Evolutionary conservation across 2,888 invertebrate genomes (phyloP).

Genomic region (Dryobotodes eremita): DNA sequence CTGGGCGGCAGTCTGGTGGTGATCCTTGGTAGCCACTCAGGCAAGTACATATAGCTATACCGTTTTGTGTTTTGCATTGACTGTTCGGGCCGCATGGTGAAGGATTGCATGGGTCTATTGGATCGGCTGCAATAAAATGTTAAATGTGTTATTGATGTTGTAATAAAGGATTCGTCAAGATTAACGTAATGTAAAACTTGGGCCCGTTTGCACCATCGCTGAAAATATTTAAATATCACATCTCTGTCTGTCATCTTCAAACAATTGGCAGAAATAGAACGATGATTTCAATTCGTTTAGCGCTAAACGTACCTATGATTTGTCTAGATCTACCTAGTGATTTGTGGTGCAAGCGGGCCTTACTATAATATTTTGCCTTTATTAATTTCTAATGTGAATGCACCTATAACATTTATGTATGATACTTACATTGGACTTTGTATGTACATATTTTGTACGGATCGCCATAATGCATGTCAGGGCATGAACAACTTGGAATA

Average conservation of each 20-base stretch:
- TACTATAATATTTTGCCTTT: background rate
- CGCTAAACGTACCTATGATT: background rate
- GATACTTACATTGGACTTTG: slow-evolving; percentile 90
- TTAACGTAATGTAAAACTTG: background rate
- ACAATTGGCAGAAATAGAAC: background rate
- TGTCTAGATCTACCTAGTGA: no score
- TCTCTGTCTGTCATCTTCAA: slow-evolving; percentile 1
- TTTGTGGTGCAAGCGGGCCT: background rate
- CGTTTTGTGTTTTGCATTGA: slow-evolving; percentile 90
- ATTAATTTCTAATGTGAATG: background rate
- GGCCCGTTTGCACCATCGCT: background rate
- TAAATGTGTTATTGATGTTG: slow-evolving; percentile 4
- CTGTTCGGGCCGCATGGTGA: slow-evolving; percentile 95
- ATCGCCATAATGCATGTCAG: slow-evolving; percentile 92
- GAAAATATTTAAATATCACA: background rate
- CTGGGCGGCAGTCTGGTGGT: slow-evolving; percentile 93
- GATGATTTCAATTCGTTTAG: background rate
- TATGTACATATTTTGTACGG: slow-evolving; percentile 92
- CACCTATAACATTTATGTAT: background rate
- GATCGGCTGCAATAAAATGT: slow-evolving; percentile 78
- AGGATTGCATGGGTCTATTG: slow-evolving; percentile 91
- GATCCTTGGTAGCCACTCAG: slow-evolving; percentile 92
- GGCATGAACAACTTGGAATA: slow-evolving; percentile 93
- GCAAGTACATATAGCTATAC: slow-evolving; percentile 93
- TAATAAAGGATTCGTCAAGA: background rate